These are phyloP conservation scores for Nixonia krombeini DNA, from an alignment of 1,140 invertebrate species.

Conservation along the genomic window DNA sequence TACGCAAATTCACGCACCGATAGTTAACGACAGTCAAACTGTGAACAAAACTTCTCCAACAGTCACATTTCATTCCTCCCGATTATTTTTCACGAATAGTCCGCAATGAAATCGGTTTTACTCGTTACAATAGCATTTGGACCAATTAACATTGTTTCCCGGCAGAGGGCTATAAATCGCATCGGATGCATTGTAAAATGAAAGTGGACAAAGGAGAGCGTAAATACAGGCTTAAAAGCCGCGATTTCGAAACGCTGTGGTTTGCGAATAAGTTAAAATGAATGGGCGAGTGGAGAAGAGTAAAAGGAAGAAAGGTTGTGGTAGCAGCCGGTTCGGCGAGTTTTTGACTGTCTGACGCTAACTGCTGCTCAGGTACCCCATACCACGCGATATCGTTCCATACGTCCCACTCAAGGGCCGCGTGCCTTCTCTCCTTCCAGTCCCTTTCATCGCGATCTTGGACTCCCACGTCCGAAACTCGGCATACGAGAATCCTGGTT, in stretches of 20 bases:
- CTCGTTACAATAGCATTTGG: too few relatives aligned
- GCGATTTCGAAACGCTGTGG: conserved; percentile 34
- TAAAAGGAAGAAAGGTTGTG: conserved; percentile 27
- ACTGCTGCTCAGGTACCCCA: conserved; percentile 53
- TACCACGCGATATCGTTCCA: conserved; percentile 47
- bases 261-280: conserved; percentile 51
- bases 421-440: conserved; percentile 18
- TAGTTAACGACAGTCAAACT: too few relatives aligned
- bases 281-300: conserved; percentile 48
- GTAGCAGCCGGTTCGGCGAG: conserved; percentile 64
- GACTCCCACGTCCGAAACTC: conserved; percentile 20
- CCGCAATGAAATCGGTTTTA: too few relatives aligned
- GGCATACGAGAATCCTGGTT: conserved; percentile 20
- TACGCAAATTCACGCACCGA: too few relatives aligned
- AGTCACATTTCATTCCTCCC: too few relatives aligned
- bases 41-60: too few relatives aligned
- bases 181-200: conserved; percentile 19
- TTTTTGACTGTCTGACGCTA: conserved; percentile 68
- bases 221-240: conserved; percentile 49
- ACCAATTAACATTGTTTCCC: conserved; percentile 12
- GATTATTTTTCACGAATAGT: too few relatives aligned
- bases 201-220: conserved; percentile 33
- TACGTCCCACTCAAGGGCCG: conserved; percentile 50
- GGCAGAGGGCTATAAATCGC: conserved; percentile 24
- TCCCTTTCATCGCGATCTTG: conserved; percentile 22